Evolutionary conservation across 2,113 vertebrate species (phyloP), one percentile per base, ranked within the genome.

Genomic region (Cynocephalus volans): DNA sequence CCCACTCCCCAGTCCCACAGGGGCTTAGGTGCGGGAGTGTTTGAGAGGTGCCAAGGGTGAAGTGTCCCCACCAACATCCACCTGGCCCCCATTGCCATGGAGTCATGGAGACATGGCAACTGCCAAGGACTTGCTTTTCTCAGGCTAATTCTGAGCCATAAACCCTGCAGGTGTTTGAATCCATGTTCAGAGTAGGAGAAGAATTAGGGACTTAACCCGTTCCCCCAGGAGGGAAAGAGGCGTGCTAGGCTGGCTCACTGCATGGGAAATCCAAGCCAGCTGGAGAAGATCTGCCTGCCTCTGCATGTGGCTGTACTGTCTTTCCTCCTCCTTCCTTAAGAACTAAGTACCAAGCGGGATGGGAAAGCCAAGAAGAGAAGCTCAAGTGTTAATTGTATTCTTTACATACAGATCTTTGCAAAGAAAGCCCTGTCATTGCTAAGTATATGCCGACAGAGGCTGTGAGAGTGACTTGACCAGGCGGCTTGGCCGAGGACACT

Each of bases 401-500:
- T 99, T 99, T 99, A 99, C 99, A 99, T 99, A 98, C 99, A 99
- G 99, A 99, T 99, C 99, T 99, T 99, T 99, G 99, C 99, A 99
- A 99, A 99, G 99, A 99, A 99, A 99, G 99, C 98, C 99, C 99
- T 99, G 99, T 99, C 99, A 99, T 99, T 99, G 99, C 99, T 99
- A 99, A 99, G 98, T 99, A 99, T 99, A 99, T 99, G 99, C 99
- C 99, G 99, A 99, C 99, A 98, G 99, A 99, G 99, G 99, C 99
- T 99, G 99, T 99, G 98, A 99, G 99, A 98, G 99, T 99, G 99
- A 99, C 99, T 99, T 99, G 99, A 99, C 98, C 98, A 98, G 98
- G 98, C 98, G 96, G 98, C 98, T 98, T 98, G 98, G 98, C 99
- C 98, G 97, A 98, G 98, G 99, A 99, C 98, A 98, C 97, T 98